These are phyloP conservation scores for Phragmatobia fuliginosa DNA, from an alignment of 2,888 invertebrate species.

Conservation along the genomic window DNA sequence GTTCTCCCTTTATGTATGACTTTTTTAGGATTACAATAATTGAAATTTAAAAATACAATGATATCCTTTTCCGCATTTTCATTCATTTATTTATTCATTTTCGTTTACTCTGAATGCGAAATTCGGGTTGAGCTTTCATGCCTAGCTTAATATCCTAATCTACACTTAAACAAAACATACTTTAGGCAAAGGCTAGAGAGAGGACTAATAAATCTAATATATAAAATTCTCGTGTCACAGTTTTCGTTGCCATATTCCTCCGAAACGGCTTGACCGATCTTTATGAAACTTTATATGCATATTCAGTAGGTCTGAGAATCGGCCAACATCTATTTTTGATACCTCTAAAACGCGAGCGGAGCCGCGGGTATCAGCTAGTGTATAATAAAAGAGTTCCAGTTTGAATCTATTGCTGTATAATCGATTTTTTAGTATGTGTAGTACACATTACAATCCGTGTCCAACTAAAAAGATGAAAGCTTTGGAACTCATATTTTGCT, in stretches of 20 bases:
- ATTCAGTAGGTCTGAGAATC: too few relatives aligned
- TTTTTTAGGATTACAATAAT: not conserved
- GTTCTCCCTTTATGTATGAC: not conserved
- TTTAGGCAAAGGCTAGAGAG: too few relatives aligned
- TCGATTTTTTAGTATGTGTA: slow-evolving; percentile 45
- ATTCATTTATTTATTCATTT: too few relatives aligned
- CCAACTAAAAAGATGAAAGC: slow-evolving; percentile 60
- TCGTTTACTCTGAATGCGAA: not conserved
- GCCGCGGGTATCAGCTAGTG: not conserved
- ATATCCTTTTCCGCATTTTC: not conserved
- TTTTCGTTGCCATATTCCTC: too few relatives aligned
- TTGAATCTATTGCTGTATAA: slow-evolving; percentile 35
- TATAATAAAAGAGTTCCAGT: slow-evolving; percentile 13
- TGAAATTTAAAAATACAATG: not conserved
- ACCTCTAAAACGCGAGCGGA: too few relatives aligned
- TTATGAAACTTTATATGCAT: too few relatives aligned
- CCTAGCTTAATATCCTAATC: too few relatives aligned
- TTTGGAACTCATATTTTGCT: slow-evolving; percentile 53
- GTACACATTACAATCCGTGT: slow-evolving; percentile 49
- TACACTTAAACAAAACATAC: too few relatives aligned
- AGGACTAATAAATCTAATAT: too few relatives aligned
- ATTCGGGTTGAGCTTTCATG: not conserved
- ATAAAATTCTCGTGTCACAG: too few relatives aligned
- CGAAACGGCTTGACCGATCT: not conserved
- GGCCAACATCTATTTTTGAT: too few relatives aligned